Evolutionary conservation across 2,888 invertebrate species (phyloP), one percentile per base, ranked within the genome.

Genomic region (Cantharis nigra): DNA sequence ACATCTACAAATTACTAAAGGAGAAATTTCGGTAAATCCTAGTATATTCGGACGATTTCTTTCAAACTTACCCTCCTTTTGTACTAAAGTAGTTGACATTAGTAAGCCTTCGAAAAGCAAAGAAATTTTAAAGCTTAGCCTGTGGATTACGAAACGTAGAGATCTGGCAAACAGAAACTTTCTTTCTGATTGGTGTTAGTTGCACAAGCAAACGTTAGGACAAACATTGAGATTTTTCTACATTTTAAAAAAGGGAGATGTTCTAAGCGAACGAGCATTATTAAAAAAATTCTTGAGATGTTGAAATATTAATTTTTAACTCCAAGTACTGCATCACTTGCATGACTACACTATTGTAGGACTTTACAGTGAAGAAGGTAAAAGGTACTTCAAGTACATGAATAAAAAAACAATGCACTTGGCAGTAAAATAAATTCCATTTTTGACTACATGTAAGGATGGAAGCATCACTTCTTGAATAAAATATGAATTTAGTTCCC

Each of bases 351-450:
- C 23, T 20, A n/a, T 67, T 23, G 65, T 67, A 67, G 11, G 65
- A 67, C 65, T 67, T 67, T n/a, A n/a, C 7, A 67, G 65, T 23
- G 65, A 20, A 67, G 18, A 67, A 67, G 65, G 65, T 67, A 67
- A 67, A 67, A 78, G 78, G 78, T 78, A 78, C 75, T 75, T 74
- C 75, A 72, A 74, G 78, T 78, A 75, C 78, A 78, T 78, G 78
- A 78, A 78, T 78, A 78, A 78, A 78, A 67, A 78, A 78, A 78
- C 78, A 78, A 75, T 78, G 78, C 78, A 71, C 75, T 62, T 49
- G 78, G 78, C 78, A 78, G 78, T 78, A 78, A 78, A 72, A 78
- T 78, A 78, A 78, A 78, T 78, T 78, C 78, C 75, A 78, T 78
- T 78, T 78, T 78, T 78, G 78, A 78, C 78, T 78, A 75, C 78